Evolutionary conservation across 2,888 invertebrate species (phyloP), one percentile per base, ranked within the genome.

Genomic region (Eulithis testata): DNA sequence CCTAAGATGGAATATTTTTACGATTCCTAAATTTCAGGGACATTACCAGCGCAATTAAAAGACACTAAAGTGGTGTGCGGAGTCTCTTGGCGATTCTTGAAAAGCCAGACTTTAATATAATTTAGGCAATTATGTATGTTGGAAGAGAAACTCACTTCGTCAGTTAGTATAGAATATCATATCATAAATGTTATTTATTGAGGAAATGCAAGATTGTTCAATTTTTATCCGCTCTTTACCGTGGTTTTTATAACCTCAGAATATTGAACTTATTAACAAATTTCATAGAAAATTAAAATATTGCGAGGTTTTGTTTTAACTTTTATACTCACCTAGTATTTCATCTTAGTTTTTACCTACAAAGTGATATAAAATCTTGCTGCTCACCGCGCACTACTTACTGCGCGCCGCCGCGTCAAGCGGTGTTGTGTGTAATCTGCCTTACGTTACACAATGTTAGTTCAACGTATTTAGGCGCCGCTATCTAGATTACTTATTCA

Each of bases 1-100:
- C 44, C 49, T 49, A 49, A 9, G 49, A 49, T 3, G 49, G 14
- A 31, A 44, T 60, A 47, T 61, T 62, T 61, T 66, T 61, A 66
- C 56, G 54, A 50, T 57, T 45, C 58, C 27, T 54, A 50, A 58
- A 58, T 66, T 66, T 61, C 49, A 37, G 49, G 44, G 58, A 11
- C 61, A 55, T 72, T 71, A 73, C 73, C 67, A 63, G 49, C 52
- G 54, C 68, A 65, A 56, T 72, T 70, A 73, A 76, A 73, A 65
- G 37, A 69, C 66, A 72, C 60, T 72, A 60, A 72, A 73, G 70
- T 66, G 72, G 68, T 11, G 40, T 40, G 66, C 55, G 27, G 59
- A 62, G 62, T 62, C 67, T 57, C 65, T 69, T 61, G 57, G 56
- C 53, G 65, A 51, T 65, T 61, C 63, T 45, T 27, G 36, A 11